Conservation (phyloP, 92 coral and sea anemone species). For the Blastomussa wellsi region DNA sequence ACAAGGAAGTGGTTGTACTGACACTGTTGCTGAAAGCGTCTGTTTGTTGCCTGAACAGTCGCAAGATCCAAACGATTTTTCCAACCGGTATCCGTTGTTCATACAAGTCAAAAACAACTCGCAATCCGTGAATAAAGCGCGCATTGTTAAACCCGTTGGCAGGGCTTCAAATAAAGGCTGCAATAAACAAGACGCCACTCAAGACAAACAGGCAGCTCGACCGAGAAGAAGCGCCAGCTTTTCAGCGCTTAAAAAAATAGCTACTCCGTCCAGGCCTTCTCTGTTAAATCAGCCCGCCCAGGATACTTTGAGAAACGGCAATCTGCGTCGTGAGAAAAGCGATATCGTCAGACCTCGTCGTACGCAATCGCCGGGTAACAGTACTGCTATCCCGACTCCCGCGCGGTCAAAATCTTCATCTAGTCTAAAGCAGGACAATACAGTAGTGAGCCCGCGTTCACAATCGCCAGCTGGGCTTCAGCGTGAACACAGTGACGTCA, state of each 20-base stretch:
- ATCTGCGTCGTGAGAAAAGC: constrained; percentile 66
- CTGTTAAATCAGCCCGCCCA: constrained; percentile 19
- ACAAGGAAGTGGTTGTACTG: constrained; percentile 20
- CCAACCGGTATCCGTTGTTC: constrained; percentile 77
- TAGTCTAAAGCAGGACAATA: constrained; percentile 50
- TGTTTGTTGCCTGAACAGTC: constrained; percentile 5
- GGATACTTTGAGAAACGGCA: constrained; percentile 30
- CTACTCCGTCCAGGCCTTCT: constrained; percentile 18
- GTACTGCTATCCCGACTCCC: constrained; percentile 20
- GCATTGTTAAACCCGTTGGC: constrained; percentile 58
- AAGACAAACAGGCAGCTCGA: constrained; percentile 38
- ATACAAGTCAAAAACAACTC: constrained; percentile 68
- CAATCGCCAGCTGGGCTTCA: constrained; percentile 53
- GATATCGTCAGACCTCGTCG: constrained; percentile 46
- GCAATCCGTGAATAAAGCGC: constrained; percentile 59
- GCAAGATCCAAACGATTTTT: constrained; percentile 24
- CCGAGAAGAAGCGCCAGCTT: constrained; percentile 57
- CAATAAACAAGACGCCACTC: constrained; percentile 43
- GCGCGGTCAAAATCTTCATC: constrained; percentile 60
- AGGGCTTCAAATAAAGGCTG: constrained; percentile 41
- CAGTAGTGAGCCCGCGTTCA: constrained; percentile 53
- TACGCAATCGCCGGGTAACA: constrained; percentile 32
- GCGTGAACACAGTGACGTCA: constrained; percentile 68
- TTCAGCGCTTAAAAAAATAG: constrained; percentile 33
- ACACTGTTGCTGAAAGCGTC: background rate